Base-by-base conservation (phyloP, 1,140 invertebrate genomes). In the Danaus melanippus region DNA sequence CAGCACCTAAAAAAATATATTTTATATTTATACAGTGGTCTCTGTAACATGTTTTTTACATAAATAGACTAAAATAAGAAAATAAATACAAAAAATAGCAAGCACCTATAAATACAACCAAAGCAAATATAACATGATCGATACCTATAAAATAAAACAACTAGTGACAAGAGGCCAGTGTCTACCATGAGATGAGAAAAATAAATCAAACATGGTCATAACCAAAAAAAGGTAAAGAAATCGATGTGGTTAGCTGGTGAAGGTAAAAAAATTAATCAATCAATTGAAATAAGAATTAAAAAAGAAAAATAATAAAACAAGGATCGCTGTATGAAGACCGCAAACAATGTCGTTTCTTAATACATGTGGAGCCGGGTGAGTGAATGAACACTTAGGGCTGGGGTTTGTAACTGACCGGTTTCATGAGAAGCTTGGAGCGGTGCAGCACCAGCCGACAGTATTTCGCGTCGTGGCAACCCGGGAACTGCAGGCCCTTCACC, bases 401-500 rank as follows among this genome's bases (percentile, higher is more conserved):
- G 60, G 62, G 60, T 48, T 58, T 73, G 70, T 76, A 69, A 92
- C 93, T 95, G 93, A 97, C 96, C 95, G 95, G 94, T 90, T 93
- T 93, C 87, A 98, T 92, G 84, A 97, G 93, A 89, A 96, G 94
- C 85, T 94, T 93, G 89, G 96, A 97, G 88, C 96, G 92, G 88
- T 97, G 95, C 89, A 96, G 90, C 85, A 98, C 94, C 90, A 95
- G 94, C 79, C 95, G 94, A 91, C 95, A 96, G 91, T 97, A 97
- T 86, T 93, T 92, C 79, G 95, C 93, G 91, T 97, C 95, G 88
- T 96, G 93, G 89, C 95, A 95, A 86, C 96, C 96, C 83, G 95
- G 95, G 89, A 97, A 96, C 92, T 94, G 94, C 81, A 96, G 91
- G 87, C 95, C 95, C 91, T 97, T 97, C 89, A 96, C 94, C 95